These are phyloP conservation scores for Palythoa heliodiscus DNA, from an alignment of 92 coral and sea anemone genomes.

Conservation along the genomic window DNA sequence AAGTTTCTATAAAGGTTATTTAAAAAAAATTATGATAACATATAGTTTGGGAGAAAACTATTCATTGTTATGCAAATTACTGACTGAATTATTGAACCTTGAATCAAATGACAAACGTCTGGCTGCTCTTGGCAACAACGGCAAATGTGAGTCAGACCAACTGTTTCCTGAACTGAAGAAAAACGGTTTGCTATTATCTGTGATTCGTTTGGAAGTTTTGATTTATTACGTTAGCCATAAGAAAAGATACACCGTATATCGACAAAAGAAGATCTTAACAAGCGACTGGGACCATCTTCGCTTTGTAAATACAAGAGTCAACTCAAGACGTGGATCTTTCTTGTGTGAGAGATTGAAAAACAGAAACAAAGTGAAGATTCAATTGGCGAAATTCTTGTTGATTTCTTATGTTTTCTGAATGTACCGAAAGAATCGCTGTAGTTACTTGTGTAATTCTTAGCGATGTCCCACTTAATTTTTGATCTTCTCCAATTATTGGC, in stretches of 20 bases:
- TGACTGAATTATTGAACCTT: background rate
- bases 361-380: too few species aligned
- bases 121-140: slow-evolving; percentile 18
- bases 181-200: background rate
- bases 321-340: too few species aligned
- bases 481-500: background rate
- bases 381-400: background rate
- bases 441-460: background rate
- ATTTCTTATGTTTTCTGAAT: background rate
- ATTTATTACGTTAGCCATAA: background rate
- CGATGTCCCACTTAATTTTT: background rate
- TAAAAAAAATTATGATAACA: background rate
- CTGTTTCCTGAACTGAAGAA: background rate
- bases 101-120: background rate
- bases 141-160: background rate
- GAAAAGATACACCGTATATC: background rate
- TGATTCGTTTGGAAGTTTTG: background rate
- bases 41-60: background rate
- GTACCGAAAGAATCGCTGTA: background rate
- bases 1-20: background rate
- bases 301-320: too few species aligned
- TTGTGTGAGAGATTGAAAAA: background rate
- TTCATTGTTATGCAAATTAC: slow-evolving; percentile 33
- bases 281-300: too few species aligned
- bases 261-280: too few species aligned